Evolutionary conservation across 2,888 invertebrate genomes (phyloP).

Genomic region (Dryobotodes eremita): DNA sequence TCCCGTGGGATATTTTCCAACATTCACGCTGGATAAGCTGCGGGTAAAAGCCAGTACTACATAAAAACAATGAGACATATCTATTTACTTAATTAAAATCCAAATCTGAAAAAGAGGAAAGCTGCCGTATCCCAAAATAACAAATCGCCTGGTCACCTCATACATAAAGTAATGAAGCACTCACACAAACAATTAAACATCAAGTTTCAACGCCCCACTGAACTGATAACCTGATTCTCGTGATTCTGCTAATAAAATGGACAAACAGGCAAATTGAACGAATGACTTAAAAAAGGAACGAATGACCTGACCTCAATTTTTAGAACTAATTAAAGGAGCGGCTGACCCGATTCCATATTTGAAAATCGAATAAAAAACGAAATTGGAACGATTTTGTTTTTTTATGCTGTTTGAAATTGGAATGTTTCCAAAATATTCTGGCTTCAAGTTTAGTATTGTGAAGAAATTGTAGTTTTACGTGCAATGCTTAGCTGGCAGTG

Average conservation of each 20-base stretch:
- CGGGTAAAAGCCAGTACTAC: no score
- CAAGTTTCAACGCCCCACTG: conserved; percentile 65
- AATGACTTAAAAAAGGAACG: conserved; percentile 35
- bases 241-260: conserved; percentile 53
- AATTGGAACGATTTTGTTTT: conserved; percentile 41
- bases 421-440: conserved; percentile 39
- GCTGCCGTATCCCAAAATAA: conserved; percentile 12
- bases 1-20: no score
- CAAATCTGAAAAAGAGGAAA: neutral
- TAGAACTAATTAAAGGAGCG: conserved; percentile 44
- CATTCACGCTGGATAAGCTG: no score
- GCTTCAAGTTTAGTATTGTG: conserved; percentile 9
- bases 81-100: neutral
- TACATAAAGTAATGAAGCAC: conserved; percentile 44
- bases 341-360: conserved; percentile 40
- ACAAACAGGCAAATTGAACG: conserved; percentile 35
- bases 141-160: conserved; percentile 36
- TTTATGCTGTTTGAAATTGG: conserved; percentile 43
- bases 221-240: conserved; percentile 71
- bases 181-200: conserved; percentile 64
- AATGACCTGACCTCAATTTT: conserved; percentile 5
- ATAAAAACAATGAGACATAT: no score
- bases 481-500: conserved; percentile 12
- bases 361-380: conserved; percentile 38
- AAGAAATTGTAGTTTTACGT: conserved; percentile 25